Percentiles rank a stretch among this genome's conserved stretches.
Evolutionary conservation across 2,888 invertebrate genomes (phyloP).

Genomic region (Pollenia angustigena): DNA sequence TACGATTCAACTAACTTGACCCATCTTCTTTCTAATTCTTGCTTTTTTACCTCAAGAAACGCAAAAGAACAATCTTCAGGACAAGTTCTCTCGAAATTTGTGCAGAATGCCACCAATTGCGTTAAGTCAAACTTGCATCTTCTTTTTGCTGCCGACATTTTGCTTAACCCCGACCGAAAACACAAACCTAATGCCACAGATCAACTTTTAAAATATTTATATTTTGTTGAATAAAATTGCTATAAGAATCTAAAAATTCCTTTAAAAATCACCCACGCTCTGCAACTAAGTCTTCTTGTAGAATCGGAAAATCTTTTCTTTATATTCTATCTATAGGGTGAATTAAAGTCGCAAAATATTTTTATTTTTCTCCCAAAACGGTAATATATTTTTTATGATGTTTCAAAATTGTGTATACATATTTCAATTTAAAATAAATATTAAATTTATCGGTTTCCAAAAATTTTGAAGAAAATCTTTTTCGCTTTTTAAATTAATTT

Average conservation of each 20-base stretch:
- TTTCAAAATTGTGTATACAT: not conserved
- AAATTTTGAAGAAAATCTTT: no score
- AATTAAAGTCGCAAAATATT: no score
- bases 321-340: no score
- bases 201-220: not conserved
- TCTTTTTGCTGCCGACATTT: not conserved
- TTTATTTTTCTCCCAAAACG: no score
- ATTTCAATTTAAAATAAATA: not conserved
- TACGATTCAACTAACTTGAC: not conserved
- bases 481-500: no score
- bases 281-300: not conserved
- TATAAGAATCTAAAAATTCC: not conserved
- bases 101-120: not conserved
- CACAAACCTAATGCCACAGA: not conserved
- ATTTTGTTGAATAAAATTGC: not conserved
- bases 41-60: not conserved
- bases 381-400: not conserved
- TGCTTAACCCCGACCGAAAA: not conserved
- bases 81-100: not conserved
- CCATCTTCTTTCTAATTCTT: slow-evolving; percentile 7
- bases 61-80: not conserved
- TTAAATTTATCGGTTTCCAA: not conserved
- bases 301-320: not conserved
- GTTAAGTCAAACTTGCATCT: not conserved
- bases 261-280: not conserved